Percentiles rank a stretch among this genome's conserved stretches.
Conservation (phyloP, 1,140 invertebrate species). For the Nixonia krombeini region DNA sequence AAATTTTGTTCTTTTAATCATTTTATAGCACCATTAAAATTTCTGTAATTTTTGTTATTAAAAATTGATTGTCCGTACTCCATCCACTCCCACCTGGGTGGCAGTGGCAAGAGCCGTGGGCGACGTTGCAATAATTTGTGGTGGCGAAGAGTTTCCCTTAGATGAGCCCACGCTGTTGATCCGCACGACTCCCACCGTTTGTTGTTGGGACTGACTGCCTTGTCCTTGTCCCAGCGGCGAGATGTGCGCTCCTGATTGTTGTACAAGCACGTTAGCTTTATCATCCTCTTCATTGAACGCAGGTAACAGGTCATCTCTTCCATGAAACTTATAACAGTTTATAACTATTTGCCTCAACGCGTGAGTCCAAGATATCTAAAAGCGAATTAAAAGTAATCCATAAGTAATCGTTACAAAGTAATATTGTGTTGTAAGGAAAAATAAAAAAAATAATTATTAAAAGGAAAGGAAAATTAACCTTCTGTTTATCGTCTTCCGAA, state of each 20-base stretch:
- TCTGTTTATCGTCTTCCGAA: conserved; percentile 96
- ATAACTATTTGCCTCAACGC: conserved; percentile 97
- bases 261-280: conserved; percentile 72
- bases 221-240: conserved; percentile 62
- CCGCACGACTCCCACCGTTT: conserved; percentile 78
- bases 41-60: too few relatives aligned
- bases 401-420: too few relatives aligned
- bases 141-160: conserved; percentile 72
- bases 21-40: too few relatives aligned
- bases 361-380: conserved; percentile 97
- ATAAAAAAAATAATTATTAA: too few relatives aligned
- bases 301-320: conserved; percentile 93
- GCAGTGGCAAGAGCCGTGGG: conserved; percentile 75
- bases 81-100: conserved; percentile 79
- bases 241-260: conserved; percentile 64
- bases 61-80: conserved; percentile 46
- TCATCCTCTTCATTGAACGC: conserved; percentile 95
- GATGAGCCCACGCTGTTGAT: conserved; percentile 73
- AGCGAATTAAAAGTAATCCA: too few relatives aligned
- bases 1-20: too few relatives aligned
- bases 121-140: conserved; percentile 74
- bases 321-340: conserved; percentile 99
- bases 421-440: too few relatives aligned
- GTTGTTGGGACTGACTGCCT: conserved; percentile 62
- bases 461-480: too few relatives aligned